phyloP scores from a whole-genome alignment of 2,113 vertebrate genomes.

The Phoenicopterus ruber region DNA sequence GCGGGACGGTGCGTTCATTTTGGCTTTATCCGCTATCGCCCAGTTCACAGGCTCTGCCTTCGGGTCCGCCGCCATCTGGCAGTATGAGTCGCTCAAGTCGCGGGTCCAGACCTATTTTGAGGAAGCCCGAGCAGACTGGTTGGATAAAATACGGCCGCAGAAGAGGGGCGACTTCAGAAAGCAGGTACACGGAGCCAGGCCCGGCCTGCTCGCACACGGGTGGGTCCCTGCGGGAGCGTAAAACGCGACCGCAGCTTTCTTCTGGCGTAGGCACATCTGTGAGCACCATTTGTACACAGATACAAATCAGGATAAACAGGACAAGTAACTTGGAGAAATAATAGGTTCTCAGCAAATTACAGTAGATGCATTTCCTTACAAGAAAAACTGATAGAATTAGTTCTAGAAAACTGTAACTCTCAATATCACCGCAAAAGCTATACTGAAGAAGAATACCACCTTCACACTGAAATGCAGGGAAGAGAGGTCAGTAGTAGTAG shows the following conservation, averaged over 20 bases:
- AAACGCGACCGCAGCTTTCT: rapidly evolving
- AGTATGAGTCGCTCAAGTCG: conserved; percentile 91
- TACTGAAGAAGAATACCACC: background rate
- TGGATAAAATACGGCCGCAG: conserved; percentile 85
- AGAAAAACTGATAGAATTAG: background rate
- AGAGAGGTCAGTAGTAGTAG: background rate
- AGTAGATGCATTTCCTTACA: rapidly evolving
- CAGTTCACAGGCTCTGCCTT: conserved; percentile 96
- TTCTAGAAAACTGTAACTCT: background rate
- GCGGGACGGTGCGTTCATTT: background rate
- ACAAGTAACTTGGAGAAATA: background rate
- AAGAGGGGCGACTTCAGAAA: conserved; percentile 87
- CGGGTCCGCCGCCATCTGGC: conserved; percentile 90
- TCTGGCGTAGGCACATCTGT: rapidly evolving
- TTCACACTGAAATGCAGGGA: background rate
- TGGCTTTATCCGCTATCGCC: background rate
- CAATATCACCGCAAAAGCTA: background rate
- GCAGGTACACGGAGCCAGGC: conserved; percentile 71
- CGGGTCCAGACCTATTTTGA: conserved; percentile 88
- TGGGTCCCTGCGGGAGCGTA: rapidly evolving
- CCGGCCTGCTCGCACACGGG: rapidly evolving
- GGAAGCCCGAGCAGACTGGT: conserved; percentile 84
- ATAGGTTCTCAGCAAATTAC: background rate
- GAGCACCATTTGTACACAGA: rapidly evolving
- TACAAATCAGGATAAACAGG: too few relatives aligned